Percentiles rank a stretch among this genome's conserved stretches.
These are phyloP conservation scores for Nebria ingens DNA, from an alignment of 1,140 invertebrate genomes.

Conservation along the genomic window DNA sequence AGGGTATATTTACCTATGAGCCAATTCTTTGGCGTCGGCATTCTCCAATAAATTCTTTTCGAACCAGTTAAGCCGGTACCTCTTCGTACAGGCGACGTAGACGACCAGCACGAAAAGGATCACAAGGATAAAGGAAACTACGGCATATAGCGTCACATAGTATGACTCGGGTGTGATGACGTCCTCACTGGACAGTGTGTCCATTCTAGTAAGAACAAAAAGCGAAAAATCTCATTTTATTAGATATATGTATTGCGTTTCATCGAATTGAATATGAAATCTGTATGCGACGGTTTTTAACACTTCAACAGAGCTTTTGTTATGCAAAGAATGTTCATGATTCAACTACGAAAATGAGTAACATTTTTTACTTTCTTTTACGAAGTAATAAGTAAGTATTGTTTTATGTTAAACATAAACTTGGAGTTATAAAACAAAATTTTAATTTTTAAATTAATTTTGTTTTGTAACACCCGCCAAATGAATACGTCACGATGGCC, in stretches of 20 bases:
- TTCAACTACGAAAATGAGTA: background rate
- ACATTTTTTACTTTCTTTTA: background rate
- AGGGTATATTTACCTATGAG: conserved; percentile 25
- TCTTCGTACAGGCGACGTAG: conserved; percentile 38
- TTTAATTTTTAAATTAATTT: too few relatives aligned
- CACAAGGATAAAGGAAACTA: conserved; percentile 22
- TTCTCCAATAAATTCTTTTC: conserved; percentile 41
- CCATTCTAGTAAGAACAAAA: background rate
- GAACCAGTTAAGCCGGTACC: conserved; percentile 42
- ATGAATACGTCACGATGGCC: too few relatives aligned
- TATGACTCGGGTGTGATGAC: too few relatives aligned
- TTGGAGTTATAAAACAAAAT: too few relatives aligned
- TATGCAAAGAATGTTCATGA: too few relatives aligned
- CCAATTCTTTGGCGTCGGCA: conserved; percentile 33
- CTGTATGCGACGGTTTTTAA: too few relatives aligned
- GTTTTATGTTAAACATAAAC: too few relatives aligned
- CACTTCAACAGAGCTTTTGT: too few relatives aligned
- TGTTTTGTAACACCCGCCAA: too few relatives aligned
- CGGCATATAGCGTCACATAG: conserved; percentile 21
- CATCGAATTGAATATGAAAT: background rate
- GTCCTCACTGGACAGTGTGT: background rate
- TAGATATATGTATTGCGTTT: background rate
- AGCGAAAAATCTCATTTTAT: background rate
- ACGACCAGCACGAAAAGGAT: conserved; percentile 32
- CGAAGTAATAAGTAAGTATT: too few relatives aligned